A percentile compares a stretch with the other conserved stretches of the same genome.
Conservation (phyloP, 1,140 invertebrate species). For the Centruroides vittatus region DNA sequence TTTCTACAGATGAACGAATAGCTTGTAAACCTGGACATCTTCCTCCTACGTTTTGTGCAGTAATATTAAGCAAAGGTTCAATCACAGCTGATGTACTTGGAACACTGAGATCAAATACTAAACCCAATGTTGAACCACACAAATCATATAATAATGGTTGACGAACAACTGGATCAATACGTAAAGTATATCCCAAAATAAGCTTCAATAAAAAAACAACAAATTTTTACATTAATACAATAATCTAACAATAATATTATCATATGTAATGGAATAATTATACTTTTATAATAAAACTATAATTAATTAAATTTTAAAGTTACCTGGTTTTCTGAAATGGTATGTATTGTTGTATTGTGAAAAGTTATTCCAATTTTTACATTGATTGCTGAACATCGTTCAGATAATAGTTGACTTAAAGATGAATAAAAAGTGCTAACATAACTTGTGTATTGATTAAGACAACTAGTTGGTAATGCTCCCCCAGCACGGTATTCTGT, state of each 20-base stretch:
- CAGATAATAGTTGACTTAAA: conserved; percentile 66
- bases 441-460: conserved; percentile 70
- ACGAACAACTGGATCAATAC: conserved; percentile 68
- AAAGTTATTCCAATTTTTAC: conserved; percentile 90
- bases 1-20: conserved; percentile 61
- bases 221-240: neutral
- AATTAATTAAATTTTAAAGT: neutral
- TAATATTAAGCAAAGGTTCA: conserved; percentile 73
- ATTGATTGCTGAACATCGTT: conserved; percentile 84
- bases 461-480: conserved; percentile 63
- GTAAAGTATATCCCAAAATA: conserved; percentile 63
- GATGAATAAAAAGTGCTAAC: conserved; percentile 63
- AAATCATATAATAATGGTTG: conserved; percentile 84
- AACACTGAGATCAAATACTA: conserved; percentile 87
- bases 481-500: conserved; percentile 79
- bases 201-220: conserved; percentile 23
- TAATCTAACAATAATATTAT: neutral
- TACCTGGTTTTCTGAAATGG: conserved; percentile 18
- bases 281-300: no score
- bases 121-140: conserved; percentile 78
- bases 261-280: neutral
- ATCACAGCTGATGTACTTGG: conserved; percentile 82
- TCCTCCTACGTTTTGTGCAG: conserved; percentile 56
- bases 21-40: conserved; percentile 77
- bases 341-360: conserved; percentile 53